Base-by-base conservation (phyloP, 2,113 vertebrate genomes). In the Nanger granti region DNA sequence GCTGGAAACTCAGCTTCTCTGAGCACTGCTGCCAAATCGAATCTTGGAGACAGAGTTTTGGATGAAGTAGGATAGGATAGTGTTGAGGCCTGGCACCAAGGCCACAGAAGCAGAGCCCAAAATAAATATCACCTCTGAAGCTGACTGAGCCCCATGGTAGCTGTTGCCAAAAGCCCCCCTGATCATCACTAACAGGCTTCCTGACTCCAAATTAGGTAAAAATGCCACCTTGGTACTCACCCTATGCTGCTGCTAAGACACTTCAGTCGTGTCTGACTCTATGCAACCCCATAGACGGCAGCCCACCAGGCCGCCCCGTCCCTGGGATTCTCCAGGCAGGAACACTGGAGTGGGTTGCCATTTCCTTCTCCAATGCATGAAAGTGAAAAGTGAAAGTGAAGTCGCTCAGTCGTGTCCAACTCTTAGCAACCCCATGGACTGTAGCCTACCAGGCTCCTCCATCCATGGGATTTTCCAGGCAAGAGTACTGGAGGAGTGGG, bases 241-340 rank as follows among this genome's bases (percentile, higher is more conserved):
- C 22, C n/a, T 73, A 73, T 59, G 57, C 57, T 59, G 57, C 57
- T 59, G 57, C 57, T 59, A 59, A 59, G 57, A 11, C 57, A 26
- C 57, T 11, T 59, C 57, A 59, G 24, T 59, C 9, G 2, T 59
- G 57, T 28, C 24, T 1, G 1, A 26, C 24, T 59, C 9, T 5
- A 5, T 59, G 57, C 9, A 3, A 59, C 57, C 24, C 57, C 57
- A 59, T 28, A 26, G 24, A 59, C 4, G 1, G 57, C 57, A 59
- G 57, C 9, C 57, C 57, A 26, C 57, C 2, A 59, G 24, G 9
- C 57, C 4, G 1, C 24, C 24, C 57, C 4, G 0, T 59, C 57
- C 24, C 57, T 59, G 24, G 24, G 57, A 59, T 59, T 59, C 57
- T 26, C 57, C 57, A 59, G 57, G 57, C 57, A 59, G 11, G 57